Conservation (phyloP, 2,888 invertebrate species). For the Zaprionus lineosus region DNA sequence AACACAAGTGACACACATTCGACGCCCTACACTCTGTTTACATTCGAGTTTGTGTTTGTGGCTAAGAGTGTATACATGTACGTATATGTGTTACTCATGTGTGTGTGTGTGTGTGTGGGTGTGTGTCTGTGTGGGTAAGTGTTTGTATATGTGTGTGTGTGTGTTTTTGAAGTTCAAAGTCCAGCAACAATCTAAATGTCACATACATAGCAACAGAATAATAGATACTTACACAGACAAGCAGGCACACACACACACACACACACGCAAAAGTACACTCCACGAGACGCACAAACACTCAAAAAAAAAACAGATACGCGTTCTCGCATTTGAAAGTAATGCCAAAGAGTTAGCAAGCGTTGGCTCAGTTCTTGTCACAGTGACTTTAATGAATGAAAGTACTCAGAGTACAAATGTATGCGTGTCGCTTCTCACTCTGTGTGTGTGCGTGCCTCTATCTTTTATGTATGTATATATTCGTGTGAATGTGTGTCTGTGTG, state of each 20-base stretch:
- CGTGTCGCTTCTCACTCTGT: conserved; percentile 6
- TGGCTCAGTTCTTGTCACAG: conserved; percentile 31
- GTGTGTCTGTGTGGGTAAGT: conserved; percentile 2
- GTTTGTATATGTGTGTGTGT: conserved; percentile 3
- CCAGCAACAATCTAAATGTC: conserved; percentile 9
- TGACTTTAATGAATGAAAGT: conserved; percentile 64
- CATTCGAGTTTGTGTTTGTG: too few relatives aligned
- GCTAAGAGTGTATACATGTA: too few relatives aligned
- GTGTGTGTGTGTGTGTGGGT: not conserved
- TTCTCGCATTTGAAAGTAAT: conserved; percentile 13
- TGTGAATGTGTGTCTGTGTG: conserved; percentile 13
- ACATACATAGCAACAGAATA: not conserved
- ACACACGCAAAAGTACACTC: not conserved
- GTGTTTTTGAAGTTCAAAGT: conserved; percentile 36
- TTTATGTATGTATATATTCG: conserved; percentile 26
- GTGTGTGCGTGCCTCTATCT: conserved; percentile 13
- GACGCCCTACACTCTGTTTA: conserved; percentile 30
- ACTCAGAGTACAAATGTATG: conserved; percentile 24
- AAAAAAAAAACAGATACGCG: conserved; percentile 6
- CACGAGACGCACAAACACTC: not conserved
- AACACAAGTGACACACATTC: conserved; percentile 43
- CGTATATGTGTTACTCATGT: conserved; percentile 1
- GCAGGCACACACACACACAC: not conserved
- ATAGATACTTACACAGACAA: not conserved
- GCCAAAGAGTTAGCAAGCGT: conserved; percentile 40